These are phyloP conservation scores for Peromyscus maniculatus DNA, from an alignment of 2,113 vertebrate genomes.

Conservation along the genomic window DNA sequence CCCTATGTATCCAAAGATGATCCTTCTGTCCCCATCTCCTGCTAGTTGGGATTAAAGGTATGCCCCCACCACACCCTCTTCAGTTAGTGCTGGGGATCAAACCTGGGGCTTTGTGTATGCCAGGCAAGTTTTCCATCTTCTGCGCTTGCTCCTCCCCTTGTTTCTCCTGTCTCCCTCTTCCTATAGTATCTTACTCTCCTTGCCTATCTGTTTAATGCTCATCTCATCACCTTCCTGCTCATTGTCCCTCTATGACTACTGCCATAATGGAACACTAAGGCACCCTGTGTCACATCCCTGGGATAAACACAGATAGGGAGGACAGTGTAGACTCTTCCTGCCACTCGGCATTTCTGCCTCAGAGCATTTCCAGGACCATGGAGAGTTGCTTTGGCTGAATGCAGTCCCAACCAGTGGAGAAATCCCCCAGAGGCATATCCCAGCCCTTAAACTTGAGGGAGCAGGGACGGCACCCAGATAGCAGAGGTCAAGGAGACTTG, in stretches of 20 bases:
- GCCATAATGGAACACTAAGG: not conserved
- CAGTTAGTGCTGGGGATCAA: not conserved
- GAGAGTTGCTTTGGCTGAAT: not conserved
- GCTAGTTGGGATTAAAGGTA: not conserved
- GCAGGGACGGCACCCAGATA: not conserved
- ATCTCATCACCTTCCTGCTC: not conserved
- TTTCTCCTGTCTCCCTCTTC: not conserved
- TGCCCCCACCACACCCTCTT: not conserved
- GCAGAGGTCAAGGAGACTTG: not conserved
- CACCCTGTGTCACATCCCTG: not conserved
- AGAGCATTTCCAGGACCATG: not conserved
- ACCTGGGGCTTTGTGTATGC: not conserved
- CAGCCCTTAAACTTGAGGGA: not conserved
- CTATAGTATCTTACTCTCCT: not conserved
- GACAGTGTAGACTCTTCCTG: not conserved
- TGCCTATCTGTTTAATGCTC: not conserved
- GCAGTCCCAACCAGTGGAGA: not conserved
- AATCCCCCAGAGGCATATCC: not conserved
- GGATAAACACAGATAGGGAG: not conserved
- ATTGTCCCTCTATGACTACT: not conserved
- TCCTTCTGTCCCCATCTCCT: not conserved
- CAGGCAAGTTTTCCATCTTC: not conserved
- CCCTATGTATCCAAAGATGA: not conserved
- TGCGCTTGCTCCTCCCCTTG: not conserved
- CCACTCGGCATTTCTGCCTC: not conserved